phyloP scores from a whole-genome alignment of 2,113 vertebrate genomes.

The Mobula birostris region DNA sequence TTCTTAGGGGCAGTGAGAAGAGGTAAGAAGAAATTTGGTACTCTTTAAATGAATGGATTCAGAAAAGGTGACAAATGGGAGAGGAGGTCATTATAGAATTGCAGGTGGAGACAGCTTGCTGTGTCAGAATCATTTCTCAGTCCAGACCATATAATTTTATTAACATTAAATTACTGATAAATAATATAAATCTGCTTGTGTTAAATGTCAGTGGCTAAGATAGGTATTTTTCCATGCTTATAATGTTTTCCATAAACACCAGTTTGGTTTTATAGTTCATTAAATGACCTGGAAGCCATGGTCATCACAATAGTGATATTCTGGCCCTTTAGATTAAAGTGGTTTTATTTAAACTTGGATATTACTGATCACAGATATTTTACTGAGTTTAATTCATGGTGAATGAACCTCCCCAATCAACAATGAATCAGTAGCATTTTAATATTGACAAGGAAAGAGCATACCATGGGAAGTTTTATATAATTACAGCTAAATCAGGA shows the following conservation, averaged over 20 bases:
- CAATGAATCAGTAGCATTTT: not conserved
- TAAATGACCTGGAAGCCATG: not conserved
- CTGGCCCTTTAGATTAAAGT: not conserved
- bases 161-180: not conserved
- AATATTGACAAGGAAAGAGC: not conserved
- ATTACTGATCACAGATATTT: not conserved
- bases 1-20: not conserved
- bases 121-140: not conserved
- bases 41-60: not conserved
- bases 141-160: not conserved
- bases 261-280: not conserved
- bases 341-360: not conserved
- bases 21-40: not conserved
- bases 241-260: not conserved
- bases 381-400: not conserved
- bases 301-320: not conserved
- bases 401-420: not conserved
- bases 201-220: not conserved
- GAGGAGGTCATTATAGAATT: not conserved
- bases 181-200: not conserved
- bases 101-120: not conserved
- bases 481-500: not conserved
- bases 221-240: not conserved
- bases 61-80: not conserved
- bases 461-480: not conserved